Percentiles rank a stretch among this genome's conserved stretches.
phyloP scores from a whole-genome alignment of 2,888 invertebrate genomes.

The Creontiades dilutus region DNA sequence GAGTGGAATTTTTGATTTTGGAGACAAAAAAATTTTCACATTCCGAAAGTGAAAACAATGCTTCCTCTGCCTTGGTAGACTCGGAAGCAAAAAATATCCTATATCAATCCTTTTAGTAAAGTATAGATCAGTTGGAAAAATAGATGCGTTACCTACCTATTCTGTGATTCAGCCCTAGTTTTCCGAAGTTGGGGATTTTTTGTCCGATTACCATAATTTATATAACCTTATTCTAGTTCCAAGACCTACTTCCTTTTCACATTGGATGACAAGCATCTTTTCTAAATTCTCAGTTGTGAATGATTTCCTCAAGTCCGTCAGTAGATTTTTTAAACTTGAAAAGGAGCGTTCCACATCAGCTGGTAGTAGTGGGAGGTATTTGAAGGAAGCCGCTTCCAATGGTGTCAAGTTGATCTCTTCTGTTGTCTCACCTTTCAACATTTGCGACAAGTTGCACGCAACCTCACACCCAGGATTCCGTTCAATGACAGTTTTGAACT shows the following conservation, averaged over 20 bases:
- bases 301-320: slow-evolving; percentile 38
- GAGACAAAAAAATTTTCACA: no score
- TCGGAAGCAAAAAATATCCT: no score
- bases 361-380: slow-evolving; percentile 54
- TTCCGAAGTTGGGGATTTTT: no score
- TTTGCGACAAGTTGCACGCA: background rate
- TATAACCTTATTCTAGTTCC: background rate
- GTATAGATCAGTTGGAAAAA: no score
- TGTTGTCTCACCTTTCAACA: slow-evolving; percentile 60
- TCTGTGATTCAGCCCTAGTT: no score
- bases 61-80: no score
- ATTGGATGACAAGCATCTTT: background rate
- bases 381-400: slow-evolving; percentile 28
- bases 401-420: slow-evolving; percentile 28
- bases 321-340: slow-evolving; percentile 18
- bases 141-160: no score
- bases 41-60: no score
- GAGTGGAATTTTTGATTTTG: no score
- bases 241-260: background rate
- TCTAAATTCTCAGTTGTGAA: slow-evolving; percentile 52
- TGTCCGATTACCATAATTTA: no score
- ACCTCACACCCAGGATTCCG: slow-evolving; percentile 56
- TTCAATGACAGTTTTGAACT: slow-evolving; percentile 26
- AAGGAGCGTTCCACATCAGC: slow-evolving; percentile 60
- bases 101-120: no score